A percentile compares a stretch with the other conserved stretches of the same genome.
Evolutionary conservation across 1,140 invertebrate species (phyloP).

Genomic region (Luehdorfia chinensis): DNA sequence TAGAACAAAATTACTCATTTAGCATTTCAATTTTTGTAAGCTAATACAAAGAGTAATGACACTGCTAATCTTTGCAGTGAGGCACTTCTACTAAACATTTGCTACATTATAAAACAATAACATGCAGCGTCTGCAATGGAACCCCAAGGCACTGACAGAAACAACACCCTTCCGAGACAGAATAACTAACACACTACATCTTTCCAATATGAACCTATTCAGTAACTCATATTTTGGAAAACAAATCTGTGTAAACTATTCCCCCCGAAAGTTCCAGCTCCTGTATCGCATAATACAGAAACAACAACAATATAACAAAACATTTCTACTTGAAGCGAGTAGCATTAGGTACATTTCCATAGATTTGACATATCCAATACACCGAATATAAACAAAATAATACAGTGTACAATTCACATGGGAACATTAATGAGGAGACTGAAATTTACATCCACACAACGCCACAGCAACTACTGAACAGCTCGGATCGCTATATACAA

Average conservation of each 20-base stretch:
- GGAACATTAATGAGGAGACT: conserved; percentile 53
- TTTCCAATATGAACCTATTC: conserved; percentile 31
- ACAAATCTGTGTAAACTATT: conserved; percentile 22
- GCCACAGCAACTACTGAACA: conserved; percentile 37
- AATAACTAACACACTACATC: conserved; percentile 23
- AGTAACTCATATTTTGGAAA: conserved; percentile 26
- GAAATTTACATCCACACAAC: conserved; percentile 50
- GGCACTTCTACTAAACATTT: conserved; percentile 40
- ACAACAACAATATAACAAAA: conserved; percentile 62
- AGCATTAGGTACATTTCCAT: conserved; percentile 57
- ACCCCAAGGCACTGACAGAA: conserved; percentile 29
- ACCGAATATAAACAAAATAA: conserved; percentile 46
- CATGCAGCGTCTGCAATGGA: conserved; percentile 41
- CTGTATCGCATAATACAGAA: conserved; percentile 41
- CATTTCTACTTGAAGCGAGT: conserved; percentile 64
- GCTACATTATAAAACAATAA: conserved; percentile 67
- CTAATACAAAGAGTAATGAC: conserved; percentile 4
- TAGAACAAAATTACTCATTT: not conserved
- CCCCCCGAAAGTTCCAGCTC: conserved; percentile 28
- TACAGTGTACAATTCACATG: conserved; percentile 55
- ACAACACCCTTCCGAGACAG: conserved; percentile 26
- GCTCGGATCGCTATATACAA: conserved; percentile 64
- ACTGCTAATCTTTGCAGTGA: not conserved
- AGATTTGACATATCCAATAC: conserved; percentile 50
- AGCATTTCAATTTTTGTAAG: conserved; percentile 1